Conservation (phyloP, 2,113 vertebrate species). For the Pungitius pungitius region DNA sequence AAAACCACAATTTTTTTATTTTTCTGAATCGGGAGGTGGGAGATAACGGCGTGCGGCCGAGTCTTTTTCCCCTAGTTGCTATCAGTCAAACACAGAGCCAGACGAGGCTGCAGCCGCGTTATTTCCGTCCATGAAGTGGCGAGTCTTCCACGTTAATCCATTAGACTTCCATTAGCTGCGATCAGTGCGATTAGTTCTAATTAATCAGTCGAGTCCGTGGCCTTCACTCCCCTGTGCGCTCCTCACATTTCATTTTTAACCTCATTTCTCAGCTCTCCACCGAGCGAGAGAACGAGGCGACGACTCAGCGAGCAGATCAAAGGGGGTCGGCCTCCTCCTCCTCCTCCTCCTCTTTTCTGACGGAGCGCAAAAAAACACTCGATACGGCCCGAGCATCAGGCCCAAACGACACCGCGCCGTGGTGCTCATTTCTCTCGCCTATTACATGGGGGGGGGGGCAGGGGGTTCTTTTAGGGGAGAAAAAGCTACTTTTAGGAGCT, state of each 20-base stretch:
- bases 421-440: slow-evolving; percentile 3
- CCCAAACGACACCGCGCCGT: slow-evolving; percentile 10
- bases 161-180: slow-evolving; percentile 77
- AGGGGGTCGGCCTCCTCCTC: slow-evolving; percentile 25
- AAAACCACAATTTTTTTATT: slow-evolving; percentile 47
- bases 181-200: slow-evolving; percentile 79
- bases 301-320: slow-evolving; percentile 60
- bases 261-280: slow-evolving; percentile 74
- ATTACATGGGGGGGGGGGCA: not conserved
- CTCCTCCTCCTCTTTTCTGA: slow-evolving; percentile 13
- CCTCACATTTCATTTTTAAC: slow-evolving; percentile 75
- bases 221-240: slow-evolving; percentile 55
- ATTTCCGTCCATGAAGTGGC: slow-evolving; percentile 47
- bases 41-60: slow-evolving; percentile 21
- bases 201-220: slow-evolving; percentile 75
- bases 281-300: slow-evolving; percentile 58
- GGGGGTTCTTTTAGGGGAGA: too few species aligned
- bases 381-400: slow-evolving; percentile 24
- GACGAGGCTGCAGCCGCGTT: slow-evolving; percentile 5
- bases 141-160: slow-evolving; percentile 70
- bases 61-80: slow-evolving; percentile 51
- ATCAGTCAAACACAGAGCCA: slow-evolving; percentile 44
- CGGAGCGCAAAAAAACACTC: slow-evolving; percentile 37
- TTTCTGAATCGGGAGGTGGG: not conserved
- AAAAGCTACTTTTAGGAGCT: not conserved